A percentile compares a stretch with the other conserved stretches of the same genome.
Evolutionary conservation across 2,113 vertebrate genomes (phyloP).

Genomic region (Phoenicopterus ruber): DNA sequence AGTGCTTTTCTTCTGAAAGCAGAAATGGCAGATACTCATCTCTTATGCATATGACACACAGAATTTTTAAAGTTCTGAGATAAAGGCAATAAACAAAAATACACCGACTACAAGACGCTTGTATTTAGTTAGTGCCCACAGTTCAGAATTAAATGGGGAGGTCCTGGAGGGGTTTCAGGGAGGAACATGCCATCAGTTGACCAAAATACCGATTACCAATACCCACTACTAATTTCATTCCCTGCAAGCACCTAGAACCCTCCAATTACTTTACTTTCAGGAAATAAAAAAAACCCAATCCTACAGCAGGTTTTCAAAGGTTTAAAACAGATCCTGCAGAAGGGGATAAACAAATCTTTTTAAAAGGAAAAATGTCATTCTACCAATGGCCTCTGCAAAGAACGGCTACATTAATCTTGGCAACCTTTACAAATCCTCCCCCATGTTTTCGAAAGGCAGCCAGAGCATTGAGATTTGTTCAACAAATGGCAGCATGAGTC

Average conservation of each 20-base stretch:
- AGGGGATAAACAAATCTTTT: conserved; percentile 10
- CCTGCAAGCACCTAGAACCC: neutral
- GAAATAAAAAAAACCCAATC: neutral
- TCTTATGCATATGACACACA: neutral
- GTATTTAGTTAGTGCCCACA: neutral
- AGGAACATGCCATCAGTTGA: neutral
- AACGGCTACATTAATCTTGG: neutral
- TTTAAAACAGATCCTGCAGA: neutral
- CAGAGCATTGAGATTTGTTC: neutral
- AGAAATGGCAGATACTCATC: neutral
- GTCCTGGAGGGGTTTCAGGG: neutral
- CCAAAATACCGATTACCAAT: neutral
- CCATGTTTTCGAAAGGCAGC: conserved; percentile 7
- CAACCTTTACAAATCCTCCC: conserved; percentile 36
- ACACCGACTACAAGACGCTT: fast-evolving
- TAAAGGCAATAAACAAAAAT: neutral
- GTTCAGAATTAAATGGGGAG: fast-evolving
- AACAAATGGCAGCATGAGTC: conserved; percentile 53
- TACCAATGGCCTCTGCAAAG: conserved; percentile 27
- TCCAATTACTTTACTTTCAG: neutral
- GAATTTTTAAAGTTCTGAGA: neutral
- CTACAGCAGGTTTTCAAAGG: neutral
- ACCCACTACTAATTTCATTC: neutral
- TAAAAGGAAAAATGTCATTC: neutral
- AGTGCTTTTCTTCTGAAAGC: neutral